These are phyloP conservation scores for Onychomys leucogaster DNA, from an alignment of 2,797 vertebrate species.

Conservation along the genomic window DNA sequence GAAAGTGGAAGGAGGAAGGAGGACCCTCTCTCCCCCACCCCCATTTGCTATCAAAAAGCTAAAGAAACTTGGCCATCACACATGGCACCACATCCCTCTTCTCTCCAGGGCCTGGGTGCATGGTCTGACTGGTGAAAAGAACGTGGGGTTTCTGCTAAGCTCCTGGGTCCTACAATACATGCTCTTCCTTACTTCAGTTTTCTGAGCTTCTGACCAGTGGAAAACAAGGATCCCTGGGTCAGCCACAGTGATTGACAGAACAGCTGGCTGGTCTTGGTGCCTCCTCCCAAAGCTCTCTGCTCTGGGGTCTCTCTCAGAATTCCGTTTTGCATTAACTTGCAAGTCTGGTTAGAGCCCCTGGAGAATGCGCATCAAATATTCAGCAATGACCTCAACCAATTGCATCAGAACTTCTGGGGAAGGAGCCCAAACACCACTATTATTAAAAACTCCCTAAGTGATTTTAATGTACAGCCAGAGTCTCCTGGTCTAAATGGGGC, in stretches of 20 bases:
- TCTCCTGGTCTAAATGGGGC: not conserved
- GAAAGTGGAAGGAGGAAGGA: not conserved
- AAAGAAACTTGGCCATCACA: not conserved
- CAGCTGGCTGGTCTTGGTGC: not conserved
- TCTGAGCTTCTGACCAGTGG: not conserved
- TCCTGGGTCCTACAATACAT: not conserved
- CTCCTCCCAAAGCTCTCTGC: not conserved
- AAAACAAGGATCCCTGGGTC: not conserved
- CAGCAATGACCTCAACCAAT: constrained; percentile 49
- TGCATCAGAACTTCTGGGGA: constrained; percentile 37
- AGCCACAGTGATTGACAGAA: not conserved
- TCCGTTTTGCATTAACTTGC: constrained; percentile 19
- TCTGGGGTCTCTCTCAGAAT: not conserved
- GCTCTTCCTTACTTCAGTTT: not conserved
- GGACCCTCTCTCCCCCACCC: too few relatives aligned
- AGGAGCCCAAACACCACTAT: not conserved
- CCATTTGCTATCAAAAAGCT: not conserved
- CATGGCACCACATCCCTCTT: not conserved
- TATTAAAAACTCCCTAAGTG: constrained; percentile 40
- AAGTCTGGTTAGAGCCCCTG: not conserved
- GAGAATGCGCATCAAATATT: constrained; percentile 34
- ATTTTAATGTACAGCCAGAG: not conserved
- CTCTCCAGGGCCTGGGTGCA: not conserved
- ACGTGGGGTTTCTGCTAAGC: not conserved
- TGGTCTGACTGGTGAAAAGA: not conserved